Evolutionary conservation across 2,797 vertebrate genomes (phyloP).

Genomic region (Poeciliopsis presidionis): DNA sequence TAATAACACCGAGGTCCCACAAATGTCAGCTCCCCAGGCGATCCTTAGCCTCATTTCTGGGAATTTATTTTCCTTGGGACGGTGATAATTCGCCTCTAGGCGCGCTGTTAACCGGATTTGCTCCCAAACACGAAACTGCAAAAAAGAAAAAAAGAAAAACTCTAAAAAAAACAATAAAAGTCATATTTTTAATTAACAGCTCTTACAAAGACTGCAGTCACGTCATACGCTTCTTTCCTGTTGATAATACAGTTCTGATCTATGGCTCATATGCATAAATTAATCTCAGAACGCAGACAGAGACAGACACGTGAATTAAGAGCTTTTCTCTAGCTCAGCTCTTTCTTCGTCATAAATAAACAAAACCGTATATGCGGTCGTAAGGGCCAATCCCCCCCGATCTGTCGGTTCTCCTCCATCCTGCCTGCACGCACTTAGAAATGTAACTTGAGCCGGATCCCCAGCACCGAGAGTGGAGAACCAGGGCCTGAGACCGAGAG

Average conservation of each 20-base stretch:
- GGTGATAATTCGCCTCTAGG: conserved; percentile 12
- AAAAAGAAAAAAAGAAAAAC: neutral
- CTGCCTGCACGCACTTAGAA: neutral
- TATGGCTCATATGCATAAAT: neutral
- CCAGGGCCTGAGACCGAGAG: neutral
- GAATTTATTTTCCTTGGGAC: conserved; percentile 17
- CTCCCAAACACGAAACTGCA: neutral
- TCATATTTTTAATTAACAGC: neutral
- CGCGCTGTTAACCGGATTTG: conserved; percentile 3
- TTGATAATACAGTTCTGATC: neutral
- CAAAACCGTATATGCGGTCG: neutral
- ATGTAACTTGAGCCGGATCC: neutral
- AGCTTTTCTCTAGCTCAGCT: neutral
- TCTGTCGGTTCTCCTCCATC: neutral
- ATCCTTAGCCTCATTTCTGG: conserved; percentile 32
- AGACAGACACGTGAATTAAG: neutral
- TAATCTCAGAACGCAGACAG: neutral
- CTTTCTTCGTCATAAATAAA: neutral
- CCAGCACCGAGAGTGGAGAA: neutral
- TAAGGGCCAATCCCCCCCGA: neutral
- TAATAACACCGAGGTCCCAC: conserved; percentile 45
- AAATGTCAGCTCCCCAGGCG: conserved; percentile 43
- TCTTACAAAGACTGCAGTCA: neutral
- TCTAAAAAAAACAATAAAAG: too few relatives aligned
- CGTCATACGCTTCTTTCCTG: neutral